These are phyloP conservation scores for Tetragonula carbonaria DNA, from an alignment of 2,888 invertebrate species.

Conservation along the genomic window DNA sequence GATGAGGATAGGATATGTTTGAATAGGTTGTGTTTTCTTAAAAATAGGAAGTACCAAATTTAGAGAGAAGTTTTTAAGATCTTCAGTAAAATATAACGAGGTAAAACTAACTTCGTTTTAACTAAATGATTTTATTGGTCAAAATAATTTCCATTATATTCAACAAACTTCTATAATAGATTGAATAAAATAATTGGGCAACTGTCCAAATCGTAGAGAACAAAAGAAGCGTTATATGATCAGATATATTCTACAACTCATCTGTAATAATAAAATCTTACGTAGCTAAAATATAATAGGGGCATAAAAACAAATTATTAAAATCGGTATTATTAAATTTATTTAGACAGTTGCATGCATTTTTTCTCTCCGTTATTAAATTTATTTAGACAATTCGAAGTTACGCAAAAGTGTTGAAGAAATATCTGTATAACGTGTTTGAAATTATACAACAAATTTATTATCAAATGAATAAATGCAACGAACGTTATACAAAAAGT, in stretches of 20 bases:
- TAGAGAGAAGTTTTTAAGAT: neutral
- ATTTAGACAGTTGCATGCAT: neutral
- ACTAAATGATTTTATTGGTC: slow-evolving; percentile 6
- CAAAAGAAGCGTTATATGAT: neutral
- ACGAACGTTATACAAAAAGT: slow-evolving; percentile 52
- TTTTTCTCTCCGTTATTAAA: neutral
- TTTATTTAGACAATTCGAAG: neutral
- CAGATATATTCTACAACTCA: neutral
- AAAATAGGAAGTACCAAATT: neutral
- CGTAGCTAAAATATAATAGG: neutral
- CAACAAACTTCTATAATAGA: neutral
- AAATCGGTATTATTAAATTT: neutral
- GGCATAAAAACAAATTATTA: neutral
- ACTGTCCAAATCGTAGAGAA: neutral
- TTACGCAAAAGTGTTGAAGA: neutral
- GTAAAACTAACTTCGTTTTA: neutral
- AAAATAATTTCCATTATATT: neutral
- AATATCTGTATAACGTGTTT: neutral
- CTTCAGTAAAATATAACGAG: neutral
- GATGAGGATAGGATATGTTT: neutral
- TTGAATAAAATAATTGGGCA: neutral
- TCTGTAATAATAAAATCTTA: neutral
- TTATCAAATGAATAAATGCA: slow-evolving; percentile 59
- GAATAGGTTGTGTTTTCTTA: too few species aligned
- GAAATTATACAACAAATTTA: slow-evolving; percentile 40